Evolutionary conservation across 2,113 vertebrate genomes (phyloP), one percentile per base, ranked within the genome.

Genomic region (Colaptes auratus): DNA sequence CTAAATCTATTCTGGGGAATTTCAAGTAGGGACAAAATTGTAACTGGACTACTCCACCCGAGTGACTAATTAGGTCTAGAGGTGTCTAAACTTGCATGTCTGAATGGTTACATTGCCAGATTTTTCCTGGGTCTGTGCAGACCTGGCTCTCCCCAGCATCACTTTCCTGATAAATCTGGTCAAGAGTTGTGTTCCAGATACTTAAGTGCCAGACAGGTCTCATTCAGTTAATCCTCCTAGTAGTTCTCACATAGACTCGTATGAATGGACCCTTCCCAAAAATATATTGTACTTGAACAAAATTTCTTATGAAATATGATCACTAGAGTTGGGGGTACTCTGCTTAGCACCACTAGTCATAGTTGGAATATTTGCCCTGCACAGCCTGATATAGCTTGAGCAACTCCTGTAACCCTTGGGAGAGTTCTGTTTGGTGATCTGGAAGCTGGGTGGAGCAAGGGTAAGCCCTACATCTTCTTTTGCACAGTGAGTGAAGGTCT

Each of bases 71-170:
- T 9, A 76, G 8, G 17, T 61, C 14, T 80, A 35, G 10, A 76
- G 3, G 1, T 28, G 6, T 30, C n/a, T 80, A 58, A 72, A 56
- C 5, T 2, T 79, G 6, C 21, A 58, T 0, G 0, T 21, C 23
- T 70, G 31, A 18, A 16, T 69, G 5, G 8, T 70, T 73, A 23
- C 3, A 10, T 15, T 1, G 1, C 5, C 28, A 55, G 48, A 20
- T 58, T 83, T 2, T 7, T 65, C 21, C 39, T 23, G 10, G 2
- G 4, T n/a, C 24, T 50, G 7, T 28, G 44, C 4, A 53, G n/a
- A 56, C 18, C 14, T n/a, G 15, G 14, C 10, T 60, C 25, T 82
- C 10, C 1, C 3, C 11, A 50, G 27, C 27, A 2, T 31, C 10
- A 3, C 11, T 71, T 63, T 46, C 0, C 2, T 52, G 20, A 3